Base-by-base conservation (phyloP, 2,113 vertebrate genomes). In the Beaufortia kweichowensis region DNA sequence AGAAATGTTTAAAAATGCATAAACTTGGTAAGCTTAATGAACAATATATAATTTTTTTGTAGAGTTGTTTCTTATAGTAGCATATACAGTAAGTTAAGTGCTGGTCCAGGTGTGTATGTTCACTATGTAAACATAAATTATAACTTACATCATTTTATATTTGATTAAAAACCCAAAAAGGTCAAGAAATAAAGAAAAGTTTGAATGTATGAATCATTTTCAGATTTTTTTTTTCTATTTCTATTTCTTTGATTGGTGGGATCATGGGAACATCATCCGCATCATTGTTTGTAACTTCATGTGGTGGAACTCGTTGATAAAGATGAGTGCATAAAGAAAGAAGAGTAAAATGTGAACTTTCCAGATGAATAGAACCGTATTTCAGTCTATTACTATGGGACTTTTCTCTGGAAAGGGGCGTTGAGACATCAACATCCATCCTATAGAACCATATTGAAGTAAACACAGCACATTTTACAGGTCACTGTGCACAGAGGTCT, bases 401-500 rank as follows among this genome's bases (percentile, higher is more conserved):
- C 26, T 74, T 31, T 74, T 74, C 57, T 31, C 12, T 74, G 35
- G 43, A 74, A 73, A 72, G 39, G 33, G 53, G 50, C 0, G 15
- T 71, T 15, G 17, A 71, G 53, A 71, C 70, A 61, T 61, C 70
- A 73, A 56, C 56, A 29, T 61, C 70, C 56, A 29, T 6, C 19
- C 48, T 15, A 53, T 53, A 53, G n/a, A 26, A 73, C 39, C 56
- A 46, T 61, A 73, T 73, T 73, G 15, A 73, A 26, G 24, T 29
- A 21, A 29, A 61, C 70, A 60, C 26, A 29, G 26, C 57, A 1
- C 1, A 26, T 74, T 61, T 74, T 48, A 74, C 57, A 46, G 71
- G 71, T 74, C 71, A 74, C 71, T 48, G 57, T 46, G 71, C 71
- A 72, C 55, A 72, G 35, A 72, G 69, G 12, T 39, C 50, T 21